Evolutionary conservation across 2,797 vertebrate species (phyloP), one percentile per base, ranked within the genome.

Genomic region (Gephyroberyx darwinii): DNA sequence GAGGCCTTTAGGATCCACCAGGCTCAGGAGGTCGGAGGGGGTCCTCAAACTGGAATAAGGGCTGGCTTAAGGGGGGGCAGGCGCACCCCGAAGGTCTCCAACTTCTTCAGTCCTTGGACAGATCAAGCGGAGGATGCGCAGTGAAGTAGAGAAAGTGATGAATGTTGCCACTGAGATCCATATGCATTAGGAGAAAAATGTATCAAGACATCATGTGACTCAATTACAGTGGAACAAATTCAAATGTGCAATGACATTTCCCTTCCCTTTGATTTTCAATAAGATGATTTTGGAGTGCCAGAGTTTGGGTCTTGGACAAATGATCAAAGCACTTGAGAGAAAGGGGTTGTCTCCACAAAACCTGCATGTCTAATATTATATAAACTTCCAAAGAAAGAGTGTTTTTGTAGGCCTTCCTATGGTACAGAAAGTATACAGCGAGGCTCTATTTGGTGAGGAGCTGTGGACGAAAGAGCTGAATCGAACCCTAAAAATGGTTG

Each of bases 1-100:
- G 96, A 98, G 75, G 97, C 95, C 78, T 93, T 97, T 39, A 93
- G 96, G 6, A 96, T 99, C 67, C 96, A 98, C 77, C 96, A 95
- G 78, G 93, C 95, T 0, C 96, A 99, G 19, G 96, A 90, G 20
- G 68, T 69, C 13, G 84, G 84, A n/a, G 88, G 67, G 26, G 67
- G 77, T 3, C 1, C 37, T 1, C 69, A 82, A 31, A 57, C 30
- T 39, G 86, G 74, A 69, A 9, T 58, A 62, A 84, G 83, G 60
- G 58, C 52, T 13, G 89, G 86, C 12, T 26, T 77, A 43, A 88
- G 90, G 60, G 63, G 70, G 0, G 90, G 66, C 59, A 86, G 91
- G 71, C 90, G 87, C 12, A 65, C 52, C 2, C 63, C 77, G 10
- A 92, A 90, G 69, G 72, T 59, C 63, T 81, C 88, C 58, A 90